These are phyloP conservation scores for Petrocephalus microphthalmus DNA, from an alignment of 2,113 vertebrate genomes.

Conservation along the genomic window DNA sequence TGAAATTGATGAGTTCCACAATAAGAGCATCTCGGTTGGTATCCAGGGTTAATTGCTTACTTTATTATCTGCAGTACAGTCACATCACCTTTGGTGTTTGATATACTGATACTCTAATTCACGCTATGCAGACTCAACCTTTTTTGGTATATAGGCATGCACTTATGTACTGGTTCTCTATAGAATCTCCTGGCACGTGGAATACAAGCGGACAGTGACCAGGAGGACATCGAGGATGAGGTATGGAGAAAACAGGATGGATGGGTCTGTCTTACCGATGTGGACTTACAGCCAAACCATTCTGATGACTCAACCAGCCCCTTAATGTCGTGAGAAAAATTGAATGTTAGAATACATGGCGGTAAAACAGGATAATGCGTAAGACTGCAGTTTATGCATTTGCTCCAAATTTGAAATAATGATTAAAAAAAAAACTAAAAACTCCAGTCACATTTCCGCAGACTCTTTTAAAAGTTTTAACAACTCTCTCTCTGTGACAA, in stretches of 20 bases:
- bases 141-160: background rate
- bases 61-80: background rate
- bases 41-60: background rate
- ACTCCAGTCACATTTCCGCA: background rate
- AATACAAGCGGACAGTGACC: slow-evolving; percentile 53
- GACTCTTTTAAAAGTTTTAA: background rate
- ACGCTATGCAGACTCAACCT: background rate
- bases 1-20: slow-evolving; percentile 64
- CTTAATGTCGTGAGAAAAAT: background rate
- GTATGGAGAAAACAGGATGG: slow-evolving; percentile 34
- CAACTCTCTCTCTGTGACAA: background rate
- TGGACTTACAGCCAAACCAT: background rate
- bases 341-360: background rate
- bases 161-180: background rate
- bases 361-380: background rate
- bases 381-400: background rate
- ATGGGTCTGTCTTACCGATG: background rate
- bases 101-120: background rate
- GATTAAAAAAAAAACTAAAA: background rate
- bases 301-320: background rate
- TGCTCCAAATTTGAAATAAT: background rate
- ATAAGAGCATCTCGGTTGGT: slow-evolving; percentile 64
- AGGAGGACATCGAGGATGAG: slow-evolving; percentile 60
- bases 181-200: slow-evolving; percentile 64
- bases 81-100: background rate